A percentile compares a stretch with the other conserved stretches of the same genome.
Conservation (phyloP, 2,113 vertebrate species). For the Mus musculus region DNA sequence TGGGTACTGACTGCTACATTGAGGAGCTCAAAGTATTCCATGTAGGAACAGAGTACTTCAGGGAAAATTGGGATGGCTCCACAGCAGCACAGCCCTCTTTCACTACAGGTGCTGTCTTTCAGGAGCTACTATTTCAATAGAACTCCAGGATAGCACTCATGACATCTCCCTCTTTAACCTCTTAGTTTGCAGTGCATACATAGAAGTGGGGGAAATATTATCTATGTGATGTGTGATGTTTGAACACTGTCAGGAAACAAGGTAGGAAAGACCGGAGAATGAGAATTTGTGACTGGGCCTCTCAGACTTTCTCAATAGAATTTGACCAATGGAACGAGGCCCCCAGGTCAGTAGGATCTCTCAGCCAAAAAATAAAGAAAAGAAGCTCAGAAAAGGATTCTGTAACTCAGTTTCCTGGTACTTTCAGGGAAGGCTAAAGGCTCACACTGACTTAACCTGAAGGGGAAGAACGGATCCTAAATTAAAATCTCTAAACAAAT, state of each 20-base stretch:
- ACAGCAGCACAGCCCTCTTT: not conserved
- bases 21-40: not conserved
- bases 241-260: not conserved
- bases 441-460: constrained; percentile 42
- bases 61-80: not conserved
- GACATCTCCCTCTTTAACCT: constrained; percentile 9
- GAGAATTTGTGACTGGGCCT: not conserved
- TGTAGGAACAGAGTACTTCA: not conserved
- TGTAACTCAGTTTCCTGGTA: constrained; percentile 43
- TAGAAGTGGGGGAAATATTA: not conserved
- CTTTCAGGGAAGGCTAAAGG: constrained; percentile 43
- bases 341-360: not conserved
- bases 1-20: too few species aligned
- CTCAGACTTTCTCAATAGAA: not conserved
- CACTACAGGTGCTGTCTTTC: not conserved
- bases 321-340: not conserved
- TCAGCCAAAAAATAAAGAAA: not conserved
- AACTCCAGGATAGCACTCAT: not conserved
- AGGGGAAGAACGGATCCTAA: constrained; percentile 49
- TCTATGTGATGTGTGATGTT: not conserved
- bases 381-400: constrained; percentile 31
- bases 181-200: not conserved
- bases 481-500: constrained; percentile 59
- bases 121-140: not conserved
- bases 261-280: not conserved